These are phyloP conservation scores for Thunnus maccoyii DNA, from an alignment of 2,113 vertebrate genomes.

Conservation along the genomic window DNA sequence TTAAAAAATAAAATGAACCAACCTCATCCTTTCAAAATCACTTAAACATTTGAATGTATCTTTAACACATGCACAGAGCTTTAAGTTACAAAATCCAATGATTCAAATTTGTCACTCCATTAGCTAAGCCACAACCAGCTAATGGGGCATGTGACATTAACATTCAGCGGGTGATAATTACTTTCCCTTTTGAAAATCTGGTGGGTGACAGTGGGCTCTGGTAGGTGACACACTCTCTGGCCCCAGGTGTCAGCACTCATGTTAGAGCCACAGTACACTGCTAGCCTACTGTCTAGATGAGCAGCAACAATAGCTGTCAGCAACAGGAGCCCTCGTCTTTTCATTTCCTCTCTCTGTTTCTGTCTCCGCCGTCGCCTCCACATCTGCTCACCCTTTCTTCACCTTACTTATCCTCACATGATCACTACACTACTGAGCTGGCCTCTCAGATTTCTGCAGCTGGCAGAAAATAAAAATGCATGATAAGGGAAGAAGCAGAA, in stretches of 20 bases:
- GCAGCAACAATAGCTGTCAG: conserved; percentile 19
- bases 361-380: neutral
- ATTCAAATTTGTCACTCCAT: no score
- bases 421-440: neutral
- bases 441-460: conserved; percentile 33
- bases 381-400: neutral
- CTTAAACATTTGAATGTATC: no score
- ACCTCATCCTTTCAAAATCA: no score
- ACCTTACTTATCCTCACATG: conserved; percentile 8
- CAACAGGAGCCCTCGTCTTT: neutral
- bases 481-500: neutral
- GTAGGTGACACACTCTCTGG: conserved; percentile 27
- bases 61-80: no score
- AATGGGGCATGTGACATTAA: conserved; percentile 7
- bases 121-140: neutral
- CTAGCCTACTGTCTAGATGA: conserved; percentile 20
- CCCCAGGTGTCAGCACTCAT: conserved; percentile 47
- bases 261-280: conserved; percentile 14
- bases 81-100: no score
- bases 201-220: conserved; percentile 9
- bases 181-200: neutral
- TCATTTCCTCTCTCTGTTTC: conserved; percentile 17
- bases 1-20: no score
- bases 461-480: conserved; percentile 22
- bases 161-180: conserved; percentile 22